Evolutionary conservation across 2,113 vertebrate genomes (phyloP).

Genomic region (Morone chrysops): DNA sequence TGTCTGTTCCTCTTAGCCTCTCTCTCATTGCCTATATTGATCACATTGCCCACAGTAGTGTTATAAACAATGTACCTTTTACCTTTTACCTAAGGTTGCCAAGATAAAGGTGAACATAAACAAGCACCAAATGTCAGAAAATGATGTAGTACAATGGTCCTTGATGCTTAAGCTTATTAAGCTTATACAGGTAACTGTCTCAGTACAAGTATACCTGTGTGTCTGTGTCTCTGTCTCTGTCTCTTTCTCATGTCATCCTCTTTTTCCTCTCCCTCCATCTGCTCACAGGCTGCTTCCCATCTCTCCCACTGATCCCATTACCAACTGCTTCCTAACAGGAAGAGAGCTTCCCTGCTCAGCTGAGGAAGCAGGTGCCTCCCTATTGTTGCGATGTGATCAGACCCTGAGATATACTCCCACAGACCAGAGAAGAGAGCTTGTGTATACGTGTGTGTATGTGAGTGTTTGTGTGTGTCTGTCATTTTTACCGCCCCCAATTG

Average conservation of each 20-base stretch:
- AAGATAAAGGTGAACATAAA: too few species aligned
- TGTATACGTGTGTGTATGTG: slow-evolving; percentile 12
- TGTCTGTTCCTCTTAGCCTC: not conserved
- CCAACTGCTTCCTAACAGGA: slow-evolving; percentile 85
- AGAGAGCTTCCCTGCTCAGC: slow-evolving; percentile 70
- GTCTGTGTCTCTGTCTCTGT: slow-evolving; percentile 25
- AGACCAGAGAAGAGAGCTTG: slow-evolving; percentile 49
- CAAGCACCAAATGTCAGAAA: too few species aligned
- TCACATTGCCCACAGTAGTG: not conserved
- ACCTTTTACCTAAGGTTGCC: too few species aligned
- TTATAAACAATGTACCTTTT: too few species aligned
- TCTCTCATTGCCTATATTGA: not conserved
- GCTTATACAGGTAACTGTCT: not conserved
- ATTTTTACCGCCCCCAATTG: slow-evolving; percentile 50
- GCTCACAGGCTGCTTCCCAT: slow-evolving; percentile 49
- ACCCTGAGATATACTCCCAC: slow-evolving; percentile 81
- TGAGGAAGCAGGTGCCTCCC: slow-evolving; percentile 86
- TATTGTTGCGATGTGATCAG: slow-evolving; percentile 84
- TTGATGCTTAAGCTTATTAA: too few species aligned
- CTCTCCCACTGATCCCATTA: slow-evolving; percentile 78
- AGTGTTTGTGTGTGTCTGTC: slow-evolving; percentile 38
- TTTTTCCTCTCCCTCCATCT: slow-evolving; percentile 39
- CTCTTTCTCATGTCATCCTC: slow-evolving; percentile 45
- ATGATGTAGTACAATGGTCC: not conserved
- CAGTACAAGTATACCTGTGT: too few species aligned